Conservation (phyloP, 2,113 vertebrate genomes). For the Tympanuchus pallidicinctus region DNA sequence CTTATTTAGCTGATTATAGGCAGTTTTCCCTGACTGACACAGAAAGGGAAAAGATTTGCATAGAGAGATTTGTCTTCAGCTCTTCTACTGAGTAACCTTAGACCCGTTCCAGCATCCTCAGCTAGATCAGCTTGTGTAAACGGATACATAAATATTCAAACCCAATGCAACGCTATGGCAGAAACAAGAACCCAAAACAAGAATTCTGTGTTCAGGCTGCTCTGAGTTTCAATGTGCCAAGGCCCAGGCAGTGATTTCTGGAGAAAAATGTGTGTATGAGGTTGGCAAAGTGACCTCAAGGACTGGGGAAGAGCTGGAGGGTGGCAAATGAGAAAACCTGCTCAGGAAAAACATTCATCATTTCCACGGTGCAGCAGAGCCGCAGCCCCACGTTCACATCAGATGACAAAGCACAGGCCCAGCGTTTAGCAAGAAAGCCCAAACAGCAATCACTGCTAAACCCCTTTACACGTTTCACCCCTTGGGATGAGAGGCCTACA, state of each 20-base stretch:
- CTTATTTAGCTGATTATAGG: not conserved
- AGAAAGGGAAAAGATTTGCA: not conserved
- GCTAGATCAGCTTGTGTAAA: not conserved
- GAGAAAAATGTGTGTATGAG: not conserved
- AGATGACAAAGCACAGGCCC: not conserved
- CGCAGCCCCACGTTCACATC: not conserved
- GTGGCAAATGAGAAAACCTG: not conserved
- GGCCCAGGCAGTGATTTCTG: not conserved
- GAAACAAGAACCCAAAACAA: not conserved
- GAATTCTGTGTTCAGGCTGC: accelerated
- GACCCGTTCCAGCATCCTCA: not conserved
- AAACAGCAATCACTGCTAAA: not conserved
- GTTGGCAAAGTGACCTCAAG: not conserved
- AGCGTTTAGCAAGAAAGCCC: not conserved
- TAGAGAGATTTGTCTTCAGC: not conserved
- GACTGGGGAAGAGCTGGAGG: not conserved
- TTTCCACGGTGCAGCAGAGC: not conserved
- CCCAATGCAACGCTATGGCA: not conserved
- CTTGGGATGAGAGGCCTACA: not conserved
- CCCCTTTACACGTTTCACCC: not conserved
- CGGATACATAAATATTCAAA: not conserved
- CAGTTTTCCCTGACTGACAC: not conserved
- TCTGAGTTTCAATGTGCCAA: not conserved
- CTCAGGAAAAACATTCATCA: not conserved
- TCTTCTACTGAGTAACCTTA: not conserved